These are phyloP conservation scores for Geococcyx californianus DNA, from an alignment of 2,113 vertebrate species.

Conservation along the genomic window DNA sequence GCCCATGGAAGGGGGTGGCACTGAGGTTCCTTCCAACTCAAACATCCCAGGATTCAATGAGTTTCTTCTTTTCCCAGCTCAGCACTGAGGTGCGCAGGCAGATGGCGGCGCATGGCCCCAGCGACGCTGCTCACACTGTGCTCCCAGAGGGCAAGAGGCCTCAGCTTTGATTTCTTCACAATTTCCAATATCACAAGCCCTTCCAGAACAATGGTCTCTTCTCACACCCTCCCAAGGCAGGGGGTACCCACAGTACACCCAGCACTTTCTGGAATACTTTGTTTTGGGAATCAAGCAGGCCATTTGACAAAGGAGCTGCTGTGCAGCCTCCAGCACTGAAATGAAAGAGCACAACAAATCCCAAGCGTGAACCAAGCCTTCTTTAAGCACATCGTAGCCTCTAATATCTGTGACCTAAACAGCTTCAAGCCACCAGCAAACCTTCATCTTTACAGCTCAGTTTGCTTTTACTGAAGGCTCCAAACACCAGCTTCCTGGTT, in stretches of 20 bases:
- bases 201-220: background rate
- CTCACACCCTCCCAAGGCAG: background rate
- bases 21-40: no score
- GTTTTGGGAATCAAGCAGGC: background rate
- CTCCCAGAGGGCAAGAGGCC: background rate
- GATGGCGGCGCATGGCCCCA: accelerated
- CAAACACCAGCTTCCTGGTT: background rate
- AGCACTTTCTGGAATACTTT: background rate
- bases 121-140: background rate
- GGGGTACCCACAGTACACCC: accelerated
- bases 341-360: background rate
- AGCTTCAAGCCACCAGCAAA: background rate
- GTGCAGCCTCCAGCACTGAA: background rate
- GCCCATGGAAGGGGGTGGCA: no score
- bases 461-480: background rate
- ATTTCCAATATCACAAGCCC: background rate
- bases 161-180: background rate
- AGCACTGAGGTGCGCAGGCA: accelerated
- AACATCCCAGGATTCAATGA: background rate
- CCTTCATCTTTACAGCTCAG: background rate
- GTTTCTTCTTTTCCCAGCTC: background rate
- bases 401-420: background rate
- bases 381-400: background rate
- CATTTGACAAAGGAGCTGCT: background rate
- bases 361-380: background rate